Evolutionary conservation across 2,888 invertebrate genomes (phyloP), one percentile per base, ranked within the genome.

Genomic region (Sipha maydis): DNA sequence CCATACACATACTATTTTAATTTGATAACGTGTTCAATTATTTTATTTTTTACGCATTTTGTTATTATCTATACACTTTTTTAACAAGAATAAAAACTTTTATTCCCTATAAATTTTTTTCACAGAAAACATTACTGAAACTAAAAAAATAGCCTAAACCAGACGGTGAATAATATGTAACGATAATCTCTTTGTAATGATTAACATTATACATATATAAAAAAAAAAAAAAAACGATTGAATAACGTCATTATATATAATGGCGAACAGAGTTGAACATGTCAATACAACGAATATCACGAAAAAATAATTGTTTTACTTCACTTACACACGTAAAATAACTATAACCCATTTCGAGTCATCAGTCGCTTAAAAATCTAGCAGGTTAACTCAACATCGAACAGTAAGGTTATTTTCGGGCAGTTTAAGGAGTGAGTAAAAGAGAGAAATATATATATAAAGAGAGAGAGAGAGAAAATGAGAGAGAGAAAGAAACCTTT

Each of bases 41-140:
- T 56, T 14, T 79, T 56, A 28, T 31, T 78, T 79, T 34, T 34
- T 34, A 79, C 34, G 56, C 25, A 56, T 56, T 79, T 79, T 79
- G 56, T 69, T 5, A 17, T 67, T 25, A n/a, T 79, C 56, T 56
- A 61, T 54, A 78, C 28, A 31, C 21, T 31, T 56, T 54, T 67
- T 41, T 28, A 19, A 19, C 28, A 41, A 41, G 67, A 67, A 38
- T 28, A 67, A 80, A 71, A 28, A 71, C 17, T 11, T 17, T 28
- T 28, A 38, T 34, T 61, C 67, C 38, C 38, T 28, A 21, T 17
- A 4, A 71, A 31, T 28, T 28, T 28, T 31, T 71, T 71, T 61
- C 61, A 11, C 56, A 56, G 11, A 69, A 3, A 69, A 28, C n/a
- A 69, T 71, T 4, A 28, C 28, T 28, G 31, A 71, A 71, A 71